Base-by-base conservation (phyloP, 2,888 invertebrate genomes). In the Hemaris fuciformis region DNA sequence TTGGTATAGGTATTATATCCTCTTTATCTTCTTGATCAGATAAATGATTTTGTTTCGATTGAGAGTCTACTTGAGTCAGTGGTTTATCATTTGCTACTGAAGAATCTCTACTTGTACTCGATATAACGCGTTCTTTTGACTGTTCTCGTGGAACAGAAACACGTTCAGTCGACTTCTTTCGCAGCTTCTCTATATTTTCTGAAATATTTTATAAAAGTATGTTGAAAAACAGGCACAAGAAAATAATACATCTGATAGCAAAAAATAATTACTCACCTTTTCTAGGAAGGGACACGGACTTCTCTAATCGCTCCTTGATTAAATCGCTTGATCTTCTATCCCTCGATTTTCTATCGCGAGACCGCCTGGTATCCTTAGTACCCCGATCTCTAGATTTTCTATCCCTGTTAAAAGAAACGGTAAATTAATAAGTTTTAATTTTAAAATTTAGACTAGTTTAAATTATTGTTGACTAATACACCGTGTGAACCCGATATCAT, bases 61-160 rank as follows among this genome's bases (percentile, higher is more conserved):
- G 78, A 20, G 72, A 79, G 60, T 85, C 88, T 59, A 82, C 84
- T 67, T 83, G 81, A 4, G 81, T 63, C 6, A 69, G 71, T n/a
- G 85, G 74, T 65, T 91, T 93, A 23, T 88, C 88, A 61, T 86
- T 83, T 1, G 76, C 85, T 18, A 89, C 89, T 1, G 91, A 91
- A 0, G 93, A 92, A 43, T 93, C 92, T 59, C 93, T 77, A 68
- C 93, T 92, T 13, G 91, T 85, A 71, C 93, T 93, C n/a, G 93
- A 91, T 20, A 83, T 83, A 25, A 90, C 88, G 23, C 84, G 81
- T 68, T 84, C 83, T 75, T 86, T 85, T 5, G 86, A 85, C 46
- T 75, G 74, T 42, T 85, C 87, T 13, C 85, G 79, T 48, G 84
- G 83, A 20, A 81, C 64, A 2, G 86, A 82, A 34, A 85, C 76